phyloP scores from a whole-genome alignment of 2,888 invertebrate genomes.

The Tipula unca region DNA sequence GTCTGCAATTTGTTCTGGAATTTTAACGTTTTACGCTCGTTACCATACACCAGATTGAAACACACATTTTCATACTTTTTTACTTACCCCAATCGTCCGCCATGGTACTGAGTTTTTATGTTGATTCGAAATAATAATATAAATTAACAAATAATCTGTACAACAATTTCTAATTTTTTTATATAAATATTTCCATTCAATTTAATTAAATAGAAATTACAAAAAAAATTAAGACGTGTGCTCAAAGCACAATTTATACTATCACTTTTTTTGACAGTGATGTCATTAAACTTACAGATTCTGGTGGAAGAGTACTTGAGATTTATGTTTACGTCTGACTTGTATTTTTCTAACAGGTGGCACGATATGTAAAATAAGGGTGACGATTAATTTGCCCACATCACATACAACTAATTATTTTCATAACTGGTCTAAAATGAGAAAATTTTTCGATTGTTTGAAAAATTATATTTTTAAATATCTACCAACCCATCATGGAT shows the following conservation, averaged over 20 bases:
- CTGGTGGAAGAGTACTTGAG: neutral
- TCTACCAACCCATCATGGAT: neutral
- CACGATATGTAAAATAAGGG: neutral
- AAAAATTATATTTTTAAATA: neutral
- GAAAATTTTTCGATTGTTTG: neutral
- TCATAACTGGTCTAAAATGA: neutral
- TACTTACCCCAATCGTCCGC: slow-evolving; percentile 61
- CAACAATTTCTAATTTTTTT: slow-evolving; percentile 14
- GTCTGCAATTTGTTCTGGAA: slow-evolving; percentile 38
- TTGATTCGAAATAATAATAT: neutral
- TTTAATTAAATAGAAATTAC: slow-evolving; percentile 10
- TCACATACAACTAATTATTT: neutral
- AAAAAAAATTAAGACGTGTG: slow-evolving; percentile 23
- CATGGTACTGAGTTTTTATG: slow-evolving; percentile 39
- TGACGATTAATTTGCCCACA: neutral
- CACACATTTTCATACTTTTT: neutral
- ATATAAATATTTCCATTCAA: neutral
- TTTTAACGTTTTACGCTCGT: neutral
- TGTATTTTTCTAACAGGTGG: neutral
- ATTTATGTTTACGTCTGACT: neutral
- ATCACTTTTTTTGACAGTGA: slow-evolving; percentile 16
- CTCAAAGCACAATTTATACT: slow-evolving; percentile 20
- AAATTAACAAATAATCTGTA: neutral
- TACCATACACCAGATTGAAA: neutral
- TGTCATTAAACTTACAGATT: neutral